Conservation (phyloP, 2,797 vertebrate genomes). For the Smutsia gigantea region DNA sequence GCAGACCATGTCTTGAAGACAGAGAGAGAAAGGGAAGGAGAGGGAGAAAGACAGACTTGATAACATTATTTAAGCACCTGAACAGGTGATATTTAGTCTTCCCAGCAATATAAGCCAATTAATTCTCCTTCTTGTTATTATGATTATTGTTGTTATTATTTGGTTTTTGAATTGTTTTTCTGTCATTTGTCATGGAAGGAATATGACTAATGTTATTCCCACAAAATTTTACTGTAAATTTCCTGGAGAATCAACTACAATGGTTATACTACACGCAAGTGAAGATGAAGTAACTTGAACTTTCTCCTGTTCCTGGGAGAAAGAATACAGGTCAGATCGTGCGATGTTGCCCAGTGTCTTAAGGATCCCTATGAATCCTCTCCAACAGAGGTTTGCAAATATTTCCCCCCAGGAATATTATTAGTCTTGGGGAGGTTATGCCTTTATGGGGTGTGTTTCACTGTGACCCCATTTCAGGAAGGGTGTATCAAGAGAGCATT, state of each 20-base stretch:
- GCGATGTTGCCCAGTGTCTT: neutral
- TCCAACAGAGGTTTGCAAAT: neutral
- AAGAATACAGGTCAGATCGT: neutral
- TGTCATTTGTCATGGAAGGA: neutral
- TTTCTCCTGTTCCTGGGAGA: neutral
- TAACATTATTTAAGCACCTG: neutral
- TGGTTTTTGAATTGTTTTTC: neutral
- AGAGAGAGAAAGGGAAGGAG: neutral
- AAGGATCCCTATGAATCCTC: neutral
- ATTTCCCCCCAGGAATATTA: neutral
- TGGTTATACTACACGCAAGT: neutral
- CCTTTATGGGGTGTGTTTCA: neutral
- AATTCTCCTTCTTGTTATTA: neutral
- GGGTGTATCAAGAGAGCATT: neutral
- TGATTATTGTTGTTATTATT: neutral
- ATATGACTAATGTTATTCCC: neutral
- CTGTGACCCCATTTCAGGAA: neutral
- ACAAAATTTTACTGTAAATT: neutral
- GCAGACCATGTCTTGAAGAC: neutral
- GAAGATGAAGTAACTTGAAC: neutral
- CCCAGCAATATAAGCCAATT: neutral
- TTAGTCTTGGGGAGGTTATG: neutral
- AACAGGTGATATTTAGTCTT: neutral
- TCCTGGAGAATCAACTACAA: neutral
- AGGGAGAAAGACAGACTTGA: neutral